Base-by-base conservation (phyloP, 1,140 invertebrate genomes). In the Aethina tumida region DNA sequence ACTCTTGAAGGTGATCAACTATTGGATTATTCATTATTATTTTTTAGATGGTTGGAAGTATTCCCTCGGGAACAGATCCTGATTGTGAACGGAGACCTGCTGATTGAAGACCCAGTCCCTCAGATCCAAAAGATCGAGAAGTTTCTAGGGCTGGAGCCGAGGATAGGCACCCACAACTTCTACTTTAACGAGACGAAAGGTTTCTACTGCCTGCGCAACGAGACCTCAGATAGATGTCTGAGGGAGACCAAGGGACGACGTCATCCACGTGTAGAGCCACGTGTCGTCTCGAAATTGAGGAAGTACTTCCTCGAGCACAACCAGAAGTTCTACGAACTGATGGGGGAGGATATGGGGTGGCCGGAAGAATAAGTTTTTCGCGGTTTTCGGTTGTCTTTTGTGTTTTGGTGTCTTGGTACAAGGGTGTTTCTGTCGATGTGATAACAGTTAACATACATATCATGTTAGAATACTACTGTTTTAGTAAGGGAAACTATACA, bases 111-210 rank as follows among this genome's bases (percentile, higher is more conserved):
- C 62, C 95, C 95, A 0, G 85, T 92, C 2, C 80, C 80, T 0
- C 92, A 97, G 64, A 65, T 97, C 36, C 77, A 81, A 25, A 76
- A 81, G 39, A 90, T 96, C 42, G 86, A 91, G 62, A 71, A 77
- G 22, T 98, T 98, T 63, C 73, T 99, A 20, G 84, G 74, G 41
- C 63, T 96, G 3, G 77, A 84, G 44, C 74, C 75, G 18, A 68
- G 74, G 18, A 83, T 92, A 40, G 81, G 79, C 8, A 77, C 84
- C 45, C 81, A 86, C 49, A 88, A 97, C 65, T 97, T 98, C 66
- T 94, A 94, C 62, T 94, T 96, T 65, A 97, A 97, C 65, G 80
- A 88, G 60, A 93, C 91, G 10, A 96, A 97, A 64, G 92, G 93
- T 3, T 98, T 98, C 66, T 96, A 93, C 55, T 98, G 95, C 64